These are phyloP conservation scores for Paramuricea clavata DNA, from an alignment of 92 coral and sea anemone genomes.

Conservation along the genomic window DNA sequence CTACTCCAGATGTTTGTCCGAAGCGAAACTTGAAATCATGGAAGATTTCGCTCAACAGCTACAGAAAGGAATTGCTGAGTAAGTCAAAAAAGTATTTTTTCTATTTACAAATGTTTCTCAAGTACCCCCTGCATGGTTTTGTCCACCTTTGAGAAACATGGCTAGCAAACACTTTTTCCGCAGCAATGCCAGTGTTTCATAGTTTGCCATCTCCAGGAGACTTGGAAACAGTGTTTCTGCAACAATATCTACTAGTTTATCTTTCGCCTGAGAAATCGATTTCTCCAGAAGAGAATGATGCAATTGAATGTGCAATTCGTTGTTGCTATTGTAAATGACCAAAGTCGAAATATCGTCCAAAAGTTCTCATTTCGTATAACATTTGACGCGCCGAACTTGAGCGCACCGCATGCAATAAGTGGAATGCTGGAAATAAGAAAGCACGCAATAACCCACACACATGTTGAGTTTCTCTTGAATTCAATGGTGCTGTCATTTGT, in stretches of 20 bases:
- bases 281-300: neutral
- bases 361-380: neutral
- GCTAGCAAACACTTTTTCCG: no score
- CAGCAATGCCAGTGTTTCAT: no score
- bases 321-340: neutral
- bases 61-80: neutral
- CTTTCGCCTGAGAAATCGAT: neutral
- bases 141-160: no score
- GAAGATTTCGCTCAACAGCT: neutral
- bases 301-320: neutral
- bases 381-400: no score
- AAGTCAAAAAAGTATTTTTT: no score
- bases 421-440: neutral
- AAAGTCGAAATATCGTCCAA: neutral
- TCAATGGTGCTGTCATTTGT: neutral
- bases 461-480: neutral
- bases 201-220: no score
- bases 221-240: no score
- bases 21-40: slow-evolving; percentile 8
- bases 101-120: no score
- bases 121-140: no score
- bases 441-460: neutral
- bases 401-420: neutral
- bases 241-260: no score
- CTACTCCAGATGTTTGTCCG: neutral